These are phyloP conservation scores for Paramisgurnus dabryanus DNA, from an alignment of 2,113 vertebrate species.

Conservation along the genomic window DNA sequence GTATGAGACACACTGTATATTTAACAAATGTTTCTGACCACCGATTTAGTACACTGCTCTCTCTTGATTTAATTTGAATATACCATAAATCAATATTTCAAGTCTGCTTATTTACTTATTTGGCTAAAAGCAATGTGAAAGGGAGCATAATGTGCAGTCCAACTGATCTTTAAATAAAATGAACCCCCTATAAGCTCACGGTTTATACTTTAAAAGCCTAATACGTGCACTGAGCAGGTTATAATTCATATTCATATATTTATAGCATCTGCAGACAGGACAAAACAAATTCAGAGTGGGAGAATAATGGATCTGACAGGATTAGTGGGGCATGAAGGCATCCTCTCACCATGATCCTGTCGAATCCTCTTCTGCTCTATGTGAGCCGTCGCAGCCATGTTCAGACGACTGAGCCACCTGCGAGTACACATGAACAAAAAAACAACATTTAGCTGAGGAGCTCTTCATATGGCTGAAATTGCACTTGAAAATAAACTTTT, in stretches of 20 bases:
- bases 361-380: constrained; percentile 93
- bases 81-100: too few relatives aligned
- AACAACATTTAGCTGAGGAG: constrained; percentile 49
- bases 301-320: constrained; percentile 49
- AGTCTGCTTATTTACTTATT: too few relatives aligned
- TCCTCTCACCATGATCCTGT: constrained; percentile 90
- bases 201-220: not conserved
- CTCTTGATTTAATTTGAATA: too few relatives aligned
- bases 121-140: too few relatives aligned
- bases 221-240: constrained; percentile 9
- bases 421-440: constrained; percentile 63
- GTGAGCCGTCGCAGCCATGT: constrained; percentile 91
- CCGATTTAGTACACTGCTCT: too few relatives aligned
- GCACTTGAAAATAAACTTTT: not conserved
- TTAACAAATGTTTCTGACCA: too few relatives aligned
- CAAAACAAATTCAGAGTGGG: constrained; percentile 16
- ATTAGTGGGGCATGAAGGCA: constrained; percentile 48
- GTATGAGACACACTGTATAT: too few relatives aligned
- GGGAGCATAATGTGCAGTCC: too few relatives aligned
- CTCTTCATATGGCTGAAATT: constrained; percentile 34
- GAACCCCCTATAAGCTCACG: too few relatives aligned
- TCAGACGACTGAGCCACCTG: constrained; percentile 98
- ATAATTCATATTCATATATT: constrained; percentile 21
- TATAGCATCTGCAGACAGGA: constrained; percentile 14
- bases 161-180: too few relatives aligned